Evolutionary conservation across 2,113 vertebrate species (phyloP).

Genomic region (Motacilla alba): DNA sequence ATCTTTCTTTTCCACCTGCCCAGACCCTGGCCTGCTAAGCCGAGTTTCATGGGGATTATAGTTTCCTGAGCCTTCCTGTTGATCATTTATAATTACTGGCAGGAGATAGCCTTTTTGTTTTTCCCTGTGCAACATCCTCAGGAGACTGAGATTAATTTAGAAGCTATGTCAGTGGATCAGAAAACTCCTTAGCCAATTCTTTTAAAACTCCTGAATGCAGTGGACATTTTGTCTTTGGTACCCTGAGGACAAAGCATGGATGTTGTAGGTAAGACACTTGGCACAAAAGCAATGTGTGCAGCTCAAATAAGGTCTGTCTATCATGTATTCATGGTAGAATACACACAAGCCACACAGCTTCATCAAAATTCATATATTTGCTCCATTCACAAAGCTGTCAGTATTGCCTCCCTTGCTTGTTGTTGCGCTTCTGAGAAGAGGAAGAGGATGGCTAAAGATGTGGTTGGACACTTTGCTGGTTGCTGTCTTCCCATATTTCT

Average conservation of each 20-base stretch:
- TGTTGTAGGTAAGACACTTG: background rate
- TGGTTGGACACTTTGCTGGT: background rate
- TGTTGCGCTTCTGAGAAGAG: background rate
- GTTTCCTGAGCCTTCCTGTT: background rate
- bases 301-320: background rate
- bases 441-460: background rate
- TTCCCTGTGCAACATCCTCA: background rate
- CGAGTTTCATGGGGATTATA: background rate
- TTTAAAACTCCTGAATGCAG: background rate
- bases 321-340: background rate
- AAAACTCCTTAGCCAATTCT: background rate
- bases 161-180: background rate
- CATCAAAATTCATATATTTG: background rate
- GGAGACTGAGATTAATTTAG: background rate
- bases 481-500: background rate
- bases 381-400: background rate
- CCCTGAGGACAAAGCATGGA: background rate
- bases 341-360: background rate
- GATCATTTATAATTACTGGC: slow-evolving; percentile 19
- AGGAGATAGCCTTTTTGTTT: background rate
- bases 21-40: background rate
- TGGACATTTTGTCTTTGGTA: background rate
- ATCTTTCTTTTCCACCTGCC: background rate
- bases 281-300: background rate
- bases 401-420: background rate